Evolutionary conservation across 2,888 invertebrate species (phyloP).

Genomic region (Sialis lutaria): DNA sequence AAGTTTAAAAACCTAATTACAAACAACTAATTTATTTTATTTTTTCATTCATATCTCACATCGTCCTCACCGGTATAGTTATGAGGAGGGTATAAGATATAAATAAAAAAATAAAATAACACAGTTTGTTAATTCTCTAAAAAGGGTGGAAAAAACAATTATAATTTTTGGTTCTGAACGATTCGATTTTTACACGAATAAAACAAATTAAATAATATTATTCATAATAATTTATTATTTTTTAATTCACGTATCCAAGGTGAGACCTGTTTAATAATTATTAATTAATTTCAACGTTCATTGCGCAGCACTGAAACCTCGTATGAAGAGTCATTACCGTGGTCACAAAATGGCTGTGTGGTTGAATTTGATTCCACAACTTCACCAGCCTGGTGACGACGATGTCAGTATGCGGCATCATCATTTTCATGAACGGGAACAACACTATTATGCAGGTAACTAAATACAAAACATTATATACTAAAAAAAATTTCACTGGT

Average conservation of each 20-base stretch:
- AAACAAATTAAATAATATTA: no score
- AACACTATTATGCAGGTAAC: conserved; percentile 58
- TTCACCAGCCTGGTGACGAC: conserved; percentile 61
- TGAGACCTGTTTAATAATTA: no score
- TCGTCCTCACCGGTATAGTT: no score
- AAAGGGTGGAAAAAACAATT: neutral
- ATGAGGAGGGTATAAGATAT: no score
- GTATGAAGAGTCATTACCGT: conserved; percentile 69
- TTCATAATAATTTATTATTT: no score
- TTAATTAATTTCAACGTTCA: conserved; percentile 7
- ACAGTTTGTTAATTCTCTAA: neutral
- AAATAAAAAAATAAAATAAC: no score
- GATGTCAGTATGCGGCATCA: conserved; percentile 54
- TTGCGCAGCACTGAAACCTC: conserved; percentile 44
- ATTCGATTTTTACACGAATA: no score
- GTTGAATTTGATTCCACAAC: conserved; percentile 71
- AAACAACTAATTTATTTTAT: no score
- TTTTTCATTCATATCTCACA: no score
- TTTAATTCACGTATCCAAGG: no score
- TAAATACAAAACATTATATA: conserved; percentile 1
- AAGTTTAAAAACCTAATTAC: no score
- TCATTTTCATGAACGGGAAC: conserved; percentile 55
- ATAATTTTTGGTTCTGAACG: no score
- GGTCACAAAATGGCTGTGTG: conserved; percentile 83
- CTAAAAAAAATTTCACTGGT: neutral